These are phyloP conservation scores for Agrotis ipsilon DNA, from an alignment of 2,888 invertebrate species.

Conservation along the genomic window DNA sequence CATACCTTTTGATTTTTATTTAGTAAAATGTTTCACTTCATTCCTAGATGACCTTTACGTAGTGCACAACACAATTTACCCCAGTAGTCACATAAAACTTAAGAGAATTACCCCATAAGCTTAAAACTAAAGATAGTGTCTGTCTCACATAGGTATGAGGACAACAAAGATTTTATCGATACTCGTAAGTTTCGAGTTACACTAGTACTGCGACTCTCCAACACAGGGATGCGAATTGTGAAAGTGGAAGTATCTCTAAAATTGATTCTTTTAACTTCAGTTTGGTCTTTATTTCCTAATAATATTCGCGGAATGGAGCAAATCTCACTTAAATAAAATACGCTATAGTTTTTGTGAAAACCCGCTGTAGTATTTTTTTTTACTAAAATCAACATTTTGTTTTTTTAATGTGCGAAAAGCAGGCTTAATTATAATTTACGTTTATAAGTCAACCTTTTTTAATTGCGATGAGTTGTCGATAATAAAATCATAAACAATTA, in stretches of 20 bases:
- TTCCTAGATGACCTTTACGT: constrained; percentile 27
- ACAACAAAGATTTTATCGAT: constrained; percentile 43
- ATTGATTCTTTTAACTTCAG: constrained; percentile 43
- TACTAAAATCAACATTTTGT: background rate
- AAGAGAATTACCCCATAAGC: constrained; percentile 19
- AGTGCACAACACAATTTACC: constrained; percentile 17
- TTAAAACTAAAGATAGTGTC: constrained; percentile 38
- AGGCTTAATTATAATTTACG: constrained; percentile 15
- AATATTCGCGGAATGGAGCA: background rate
- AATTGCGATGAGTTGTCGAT: background rate
- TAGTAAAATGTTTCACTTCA: constrained; percentile 8
- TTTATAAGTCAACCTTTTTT: constrained; percentile 27
- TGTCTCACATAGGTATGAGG: constrained; percentile 11
- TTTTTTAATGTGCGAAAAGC: constrained; percentile 1
- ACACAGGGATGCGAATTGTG: constrained; percentile 79
- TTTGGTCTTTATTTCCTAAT: constrained; percentile 47
- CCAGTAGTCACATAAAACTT: constrained; percentile 32
- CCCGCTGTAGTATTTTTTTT: background rate
- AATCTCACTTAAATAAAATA: background rate
- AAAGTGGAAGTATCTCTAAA: constrained; percentile 71
- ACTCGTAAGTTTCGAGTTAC: constrained; percentile 71
- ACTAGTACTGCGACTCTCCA: constrained; percentile 69
- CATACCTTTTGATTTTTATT: background rate
- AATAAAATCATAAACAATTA: constrained; percentile 4
- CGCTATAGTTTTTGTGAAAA: too few relatives aligned